Conservation (phyloP, 2,797 vertebrate genomes). For the Micrastur ruficollis region DNA sequence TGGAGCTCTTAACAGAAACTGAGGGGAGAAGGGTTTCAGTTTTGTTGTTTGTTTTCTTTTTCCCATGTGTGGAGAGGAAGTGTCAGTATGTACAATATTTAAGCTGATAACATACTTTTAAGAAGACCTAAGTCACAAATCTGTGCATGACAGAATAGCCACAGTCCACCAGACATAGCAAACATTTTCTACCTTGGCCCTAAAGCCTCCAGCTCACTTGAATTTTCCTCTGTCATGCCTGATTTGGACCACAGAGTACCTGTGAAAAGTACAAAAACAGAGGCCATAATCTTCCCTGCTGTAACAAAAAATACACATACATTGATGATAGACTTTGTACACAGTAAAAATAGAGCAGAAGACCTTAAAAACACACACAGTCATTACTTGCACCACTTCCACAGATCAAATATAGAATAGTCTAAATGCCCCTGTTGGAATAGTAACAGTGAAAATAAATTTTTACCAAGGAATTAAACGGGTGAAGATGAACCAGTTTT, state of each 20-base stretch:
- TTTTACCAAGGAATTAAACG: neutral
- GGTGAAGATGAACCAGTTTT: conserved; percentile 1
- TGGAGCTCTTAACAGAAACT: neutral
- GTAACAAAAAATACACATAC: neutral
- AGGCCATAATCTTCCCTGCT: neutral
- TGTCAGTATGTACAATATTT: neutral
- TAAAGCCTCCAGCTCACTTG: neutral
- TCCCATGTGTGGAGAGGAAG: neutral
- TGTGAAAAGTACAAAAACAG: neutral
- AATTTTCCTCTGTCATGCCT: neutral
- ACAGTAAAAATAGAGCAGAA: neutral
- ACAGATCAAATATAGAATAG: neutral
- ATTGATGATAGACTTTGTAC: neutral
- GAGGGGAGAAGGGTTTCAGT: neutral
- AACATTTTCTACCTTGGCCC: neutral
- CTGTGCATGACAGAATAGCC: neutral
- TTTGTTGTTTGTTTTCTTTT: neutral
- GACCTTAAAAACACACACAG: neutral
- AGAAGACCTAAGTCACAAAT: neutral
- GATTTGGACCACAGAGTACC: neutral
- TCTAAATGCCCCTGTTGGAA: neutral
- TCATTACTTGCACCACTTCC: neutral
- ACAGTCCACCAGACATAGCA: neutral
- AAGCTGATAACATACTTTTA: neutral
- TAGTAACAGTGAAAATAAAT: neutral